Evolutionary conservation across 2,797 vertebrate genomes (phyloP).

Genomic region (Emydoidea blandingii): DNA sequence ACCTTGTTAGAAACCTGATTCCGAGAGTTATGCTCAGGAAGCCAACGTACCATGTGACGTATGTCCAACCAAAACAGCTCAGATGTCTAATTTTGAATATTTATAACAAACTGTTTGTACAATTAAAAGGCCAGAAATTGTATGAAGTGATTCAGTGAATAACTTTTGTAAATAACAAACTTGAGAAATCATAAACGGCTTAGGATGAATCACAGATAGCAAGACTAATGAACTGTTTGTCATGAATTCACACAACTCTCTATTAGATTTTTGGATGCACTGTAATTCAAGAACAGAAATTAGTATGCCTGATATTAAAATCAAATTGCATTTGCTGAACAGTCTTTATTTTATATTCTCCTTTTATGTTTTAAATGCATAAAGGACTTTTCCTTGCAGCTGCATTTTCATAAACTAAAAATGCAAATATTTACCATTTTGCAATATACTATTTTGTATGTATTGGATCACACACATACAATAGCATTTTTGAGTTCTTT

Average conservation of each 20-base stretch:
- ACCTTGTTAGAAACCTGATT: background rate
- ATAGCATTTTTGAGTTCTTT: background rate
- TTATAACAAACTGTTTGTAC: background rate
- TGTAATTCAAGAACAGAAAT: background rate
- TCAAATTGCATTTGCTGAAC: background rate
- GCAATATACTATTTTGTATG: fast-evolving
- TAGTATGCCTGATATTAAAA: too few species aligned
- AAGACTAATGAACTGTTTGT: background rate
- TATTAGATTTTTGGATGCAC: background rate
- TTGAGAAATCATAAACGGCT: background rate
- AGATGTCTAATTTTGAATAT: background rate
- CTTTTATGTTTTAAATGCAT: background rate
- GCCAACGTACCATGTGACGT: background rate
- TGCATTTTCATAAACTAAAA: background rate
- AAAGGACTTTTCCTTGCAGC: background rate
- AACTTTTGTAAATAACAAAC: background rate
- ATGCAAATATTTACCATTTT: background rate
- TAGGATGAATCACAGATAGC: background rate
- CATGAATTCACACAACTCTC: background rate
- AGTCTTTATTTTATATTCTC: background rate
- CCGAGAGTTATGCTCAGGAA: background rate
- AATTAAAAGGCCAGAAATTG: background rate
- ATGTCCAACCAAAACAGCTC: background rate
- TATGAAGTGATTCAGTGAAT: background rate
- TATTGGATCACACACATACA: background rate